These are phyloP conservation scores for Pristionchus entomophagus DNA, from an alignment of 2,888 invertebrate species.

Conservation along the genomic window DNA sequence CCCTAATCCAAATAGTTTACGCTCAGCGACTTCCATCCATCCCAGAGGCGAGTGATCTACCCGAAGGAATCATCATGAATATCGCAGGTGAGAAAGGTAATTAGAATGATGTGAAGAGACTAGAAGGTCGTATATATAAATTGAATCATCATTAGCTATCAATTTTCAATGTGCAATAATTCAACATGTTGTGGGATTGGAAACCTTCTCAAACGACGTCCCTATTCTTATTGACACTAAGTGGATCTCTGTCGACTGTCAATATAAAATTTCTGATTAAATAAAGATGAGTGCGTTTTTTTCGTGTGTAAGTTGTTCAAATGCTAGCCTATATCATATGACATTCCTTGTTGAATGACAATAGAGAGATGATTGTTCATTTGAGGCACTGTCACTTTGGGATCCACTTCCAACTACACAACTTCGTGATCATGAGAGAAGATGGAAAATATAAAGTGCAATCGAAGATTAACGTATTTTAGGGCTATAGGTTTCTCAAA, in stretches of 20 bases:
- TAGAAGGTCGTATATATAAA: background rate
- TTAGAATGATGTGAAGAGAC: background rate
- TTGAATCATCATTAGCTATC: background rate
- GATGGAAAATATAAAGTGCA: constrained; percentile 60
- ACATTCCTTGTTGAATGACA: background rate
- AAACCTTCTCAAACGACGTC: too few species aligned
- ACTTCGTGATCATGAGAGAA: constrained; percentile 54
- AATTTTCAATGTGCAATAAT: background rate
- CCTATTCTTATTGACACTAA: too few species aligned
- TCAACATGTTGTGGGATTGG: background rate
- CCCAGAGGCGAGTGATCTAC: background rate
- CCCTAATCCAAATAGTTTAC: constrained; percentile 84
- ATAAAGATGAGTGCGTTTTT: too few species aligned
- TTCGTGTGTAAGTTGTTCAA: background rate
- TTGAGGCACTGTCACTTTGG: constrained; percentile 44
- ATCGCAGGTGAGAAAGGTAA: constrained; percentile 18
- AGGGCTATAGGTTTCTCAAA: background rate
- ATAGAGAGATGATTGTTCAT: background rate
- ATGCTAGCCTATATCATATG: background rate
- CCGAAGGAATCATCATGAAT: constrained; percentile 30
- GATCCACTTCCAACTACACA: constrained; percentile 32
- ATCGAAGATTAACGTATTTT: background rate
- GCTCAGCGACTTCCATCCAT: constrained; percentile 81
- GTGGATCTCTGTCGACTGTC: too few species aligned
- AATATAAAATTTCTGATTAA: too few species aligned